Base-by-base conservation (phyloP, 1,140 invertebrate genomes). In the Drosophila sproati region DNA sequence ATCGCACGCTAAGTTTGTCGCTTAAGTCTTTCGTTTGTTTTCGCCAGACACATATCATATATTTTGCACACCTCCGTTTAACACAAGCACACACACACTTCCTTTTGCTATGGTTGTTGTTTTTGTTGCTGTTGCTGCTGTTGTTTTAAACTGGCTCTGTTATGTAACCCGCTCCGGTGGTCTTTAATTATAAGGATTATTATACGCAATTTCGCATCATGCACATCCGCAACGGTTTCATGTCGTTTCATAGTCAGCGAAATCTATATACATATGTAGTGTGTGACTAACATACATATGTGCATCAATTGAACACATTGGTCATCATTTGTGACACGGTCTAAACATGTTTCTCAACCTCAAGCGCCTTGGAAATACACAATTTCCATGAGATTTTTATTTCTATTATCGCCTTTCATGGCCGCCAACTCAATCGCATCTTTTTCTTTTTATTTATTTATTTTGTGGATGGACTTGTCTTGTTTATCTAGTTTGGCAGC, bases 181-280 rank as follows among this genome's bases (percentile, higher is more conserved):
- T 74, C 68, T 72, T 75, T 87, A 87, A 87, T 88, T 85, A 88
- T 88, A 87, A 87, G 82, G 82, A 88, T 88, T 88, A 88, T 88
- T 88, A 75, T 77, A 77, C 67, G 74, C 74, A 75, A 78, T 82
- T 70, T 86, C 77, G 67, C 70, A 88, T 82, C 82, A 74, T 72
- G 62, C 63, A 77, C 73, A 88, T 87, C 80, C 83, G 83, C 80
- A 48, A 64, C 47, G 70, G 43, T 60, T 81, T 35, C 31, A 31
- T 37, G 39, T 28, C n/a, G 5, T 37, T 60, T 67, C 55, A 71
- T 55, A 64, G 7, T 12, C 8, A 47, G 39, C n/a, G 34, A 48
- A 67, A 48, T 29, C n/a, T 34, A 28, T 29, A 35, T 32, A 20
- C 20, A 20, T 20, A 20, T 20, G 20, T 20, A 8, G 34, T 62